Evolutionary conservation across 2,113 vertebrate species (phyloP).

Genomic region (Thomomys bottae): DNA sequence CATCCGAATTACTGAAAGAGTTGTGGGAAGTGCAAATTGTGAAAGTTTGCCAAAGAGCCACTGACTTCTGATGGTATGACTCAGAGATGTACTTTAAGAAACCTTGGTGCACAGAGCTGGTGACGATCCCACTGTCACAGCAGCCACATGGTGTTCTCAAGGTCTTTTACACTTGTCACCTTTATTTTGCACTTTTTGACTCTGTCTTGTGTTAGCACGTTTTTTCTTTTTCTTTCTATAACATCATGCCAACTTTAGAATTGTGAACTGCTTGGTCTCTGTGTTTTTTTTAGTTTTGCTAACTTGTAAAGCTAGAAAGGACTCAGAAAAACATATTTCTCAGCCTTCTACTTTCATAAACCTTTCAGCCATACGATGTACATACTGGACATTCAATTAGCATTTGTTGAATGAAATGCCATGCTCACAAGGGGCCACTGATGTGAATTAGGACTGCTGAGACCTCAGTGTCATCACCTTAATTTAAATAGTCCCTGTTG

Average conservation of each 20-base stretch:
- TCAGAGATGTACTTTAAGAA: constrained; percentile 4
- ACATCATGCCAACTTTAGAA: constrained; percentile 12
- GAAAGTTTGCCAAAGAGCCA: not conserved
- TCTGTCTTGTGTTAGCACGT: not conserved
- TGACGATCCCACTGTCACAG: not conserved
- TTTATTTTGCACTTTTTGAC: not conserved
- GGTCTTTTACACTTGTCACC: not conserved
- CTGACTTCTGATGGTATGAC: not conserved
- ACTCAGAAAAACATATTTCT: not conserved
- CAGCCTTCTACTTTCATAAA: constrained; percentile 29
- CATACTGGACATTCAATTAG: constrained; percentile 47
- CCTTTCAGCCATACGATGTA: not conserved
- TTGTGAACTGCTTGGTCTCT: not conserved
- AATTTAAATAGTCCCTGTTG: constrained; percentile 55
- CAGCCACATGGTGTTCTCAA: not conserved
- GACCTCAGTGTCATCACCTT: constrained; percentile 47
- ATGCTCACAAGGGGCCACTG: not conserved
- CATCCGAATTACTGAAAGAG: not conserved
- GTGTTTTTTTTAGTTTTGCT: constrained; percentile 55
- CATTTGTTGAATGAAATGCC: constrained; percentile 61
- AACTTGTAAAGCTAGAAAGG: constrained; percentile 18
- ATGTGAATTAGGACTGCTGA: constrained; percentile 56
- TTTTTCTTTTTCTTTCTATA: not conserved
- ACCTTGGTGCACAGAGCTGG: not conserved
- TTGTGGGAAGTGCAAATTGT: not conserved